A percentile compares a stretch with the other conserved stretches of the same genome.
phyloP scores from a whole-genome alignment of 2,888 invertebrate species.

The Acleris laterana region DNA sequence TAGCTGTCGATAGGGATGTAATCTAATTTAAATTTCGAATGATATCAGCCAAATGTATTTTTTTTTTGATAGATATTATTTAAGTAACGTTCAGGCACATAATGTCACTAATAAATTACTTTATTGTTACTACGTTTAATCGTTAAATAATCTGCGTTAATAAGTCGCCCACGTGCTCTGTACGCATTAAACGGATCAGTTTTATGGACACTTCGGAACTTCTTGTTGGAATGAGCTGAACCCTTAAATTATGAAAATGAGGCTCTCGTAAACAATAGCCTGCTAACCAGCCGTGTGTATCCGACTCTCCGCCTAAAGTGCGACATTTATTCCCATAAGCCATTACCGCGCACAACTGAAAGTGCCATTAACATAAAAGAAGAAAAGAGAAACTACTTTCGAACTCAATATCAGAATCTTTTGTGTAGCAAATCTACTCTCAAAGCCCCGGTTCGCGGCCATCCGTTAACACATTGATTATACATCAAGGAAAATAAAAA shows the following conservation, averaged over 20 bases:
- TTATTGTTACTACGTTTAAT: background rate
- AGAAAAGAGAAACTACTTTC: conserved; percentile 80
- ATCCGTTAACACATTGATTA: conserved; percentile 84
- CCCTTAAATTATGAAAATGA: conserved; percentile 39
- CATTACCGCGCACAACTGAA: conserved; percentile 74
- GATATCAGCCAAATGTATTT: too few species aligned
- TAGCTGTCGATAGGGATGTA: conserved; percentile 45
- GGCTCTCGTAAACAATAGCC: conserved; percentile 44
- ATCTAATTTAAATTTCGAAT: conserved; percentile 43
- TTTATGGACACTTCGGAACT: background rate
- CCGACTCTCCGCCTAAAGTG: conserved; percentile 57
- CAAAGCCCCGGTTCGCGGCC: conserved; percentile 71
- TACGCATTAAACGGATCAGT: conserved; percentile 14
- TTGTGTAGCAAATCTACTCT: conserved; percentile 82
- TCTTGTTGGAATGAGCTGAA: conserved; percentile 8
- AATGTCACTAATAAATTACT: background rate
- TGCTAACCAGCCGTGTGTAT: conserved; percentile 48
- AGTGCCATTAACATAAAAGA: conserved; percentile 81
- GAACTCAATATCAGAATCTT: conserved; percentile 83
- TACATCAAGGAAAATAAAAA: conserved; percentile 83
- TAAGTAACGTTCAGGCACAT: background rate
- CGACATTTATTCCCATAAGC: conserved; percentile 73
- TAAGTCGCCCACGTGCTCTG: conserved; percentile 3
- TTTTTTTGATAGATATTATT: too few species aligned
- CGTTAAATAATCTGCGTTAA: background rate